These are phyloP conservation scores for Selene dorsalis DNA, from an alignment of 2,797 vertebrate species.

Conservation along the genomic window DNA sequence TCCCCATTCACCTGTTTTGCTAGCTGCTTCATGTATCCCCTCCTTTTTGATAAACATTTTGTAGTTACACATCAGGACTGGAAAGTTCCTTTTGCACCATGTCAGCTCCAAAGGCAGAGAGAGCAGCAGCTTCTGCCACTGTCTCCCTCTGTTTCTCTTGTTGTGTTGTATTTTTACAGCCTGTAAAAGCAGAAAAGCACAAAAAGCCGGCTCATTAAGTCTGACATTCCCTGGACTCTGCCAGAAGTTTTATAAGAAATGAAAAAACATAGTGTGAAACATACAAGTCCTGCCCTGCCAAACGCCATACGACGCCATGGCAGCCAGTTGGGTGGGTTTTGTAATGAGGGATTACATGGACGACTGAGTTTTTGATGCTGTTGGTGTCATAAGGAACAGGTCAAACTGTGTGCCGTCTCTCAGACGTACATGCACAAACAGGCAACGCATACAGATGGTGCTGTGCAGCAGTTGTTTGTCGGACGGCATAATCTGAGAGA, in stretches of 20 bases:
- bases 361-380: conserved; percentile 36
- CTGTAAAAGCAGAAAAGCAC: conserved; percentile 55
- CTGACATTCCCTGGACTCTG: conserved; percentile 48
- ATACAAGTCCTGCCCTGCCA: conserved; percentile 40
- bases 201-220: conserved; percentile 52
- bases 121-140: conserved; percentile 20
- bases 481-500: conserved; percentile 38
- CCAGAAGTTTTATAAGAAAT: conserved; percentile 60
- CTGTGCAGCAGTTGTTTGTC: conserved; percentile 29
- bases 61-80: not conserved
- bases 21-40: not conserved
- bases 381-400: conserved; percentile 33
- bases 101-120: conserved; percentile 4
- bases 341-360: conserved; percentile 44
- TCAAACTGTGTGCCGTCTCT: conserved; percentile 12
- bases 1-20: not conserved
- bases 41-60: conserved; percentile 14
- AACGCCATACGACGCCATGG: conserved; percentile 29
- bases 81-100: conserved; percentile 9
- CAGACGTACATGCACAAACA: conserved; percentile 8
- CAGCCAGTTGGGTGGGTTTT: conserved; percentile 29
- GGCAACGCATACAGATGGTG: not conserved
- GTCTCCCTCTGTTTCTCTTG: conserved; percentile 25
- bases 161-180: conserved; percentile 59
- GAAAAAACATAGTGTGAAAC: conserved; percentile 49